These are phyloP conservation scores for Coenobita brevimanus DNA, from an alignment of 1,140 invertebrate genomes.

Conservation along the genomic window DNA sequence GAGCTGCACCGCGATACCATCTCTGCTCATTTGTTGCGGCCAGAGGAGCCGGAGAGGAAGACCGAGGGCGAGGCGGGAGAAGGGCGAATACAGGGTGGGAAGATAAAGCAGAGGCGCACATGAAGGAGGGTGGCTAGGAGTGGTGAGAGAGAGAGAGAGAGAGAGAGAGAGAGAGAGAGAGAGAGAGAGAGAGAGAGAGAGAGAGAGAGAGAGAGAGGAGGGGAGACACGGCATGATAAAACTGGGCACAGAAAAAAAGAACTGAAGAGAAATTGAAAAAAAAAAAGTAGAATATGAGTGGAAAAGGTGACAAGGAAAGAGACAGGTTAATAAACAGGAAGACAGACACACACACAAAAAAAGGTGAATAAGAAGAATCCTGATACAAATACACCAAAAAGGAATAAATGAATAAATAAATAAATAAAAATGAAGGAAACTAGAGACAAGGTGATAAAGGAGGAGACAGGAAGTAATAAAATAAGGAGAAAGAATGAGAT, in stretches of 20 bases:
- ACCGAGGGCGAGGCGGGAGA: no score
- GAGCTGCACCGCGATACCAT: background rate
- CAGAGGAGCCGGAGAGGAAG: no score
- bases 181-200: background rate
- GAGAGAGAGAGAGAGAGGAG: background rate
- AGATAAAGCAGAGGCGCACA: background rate
- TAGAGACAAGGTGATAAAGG: no score
- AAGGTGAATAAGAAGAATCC: no score
- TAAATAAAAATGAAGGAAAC: no score
- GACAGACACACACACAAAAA: background rate
- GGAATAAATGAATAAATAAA: no score
- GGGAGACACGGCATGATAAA: background rate
- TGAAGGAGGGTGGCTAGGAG: no score
- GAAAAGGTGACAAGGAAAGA: background rate
- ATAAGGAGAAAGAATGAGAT: no score
- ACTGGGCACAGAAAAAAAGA: background rate
- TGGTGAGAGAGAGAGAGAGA: conserved; percentile 40
- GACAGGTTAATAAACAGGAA: background rate
- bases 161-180: conserved; percentile 13
- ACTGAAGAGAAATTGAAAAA: background rate
- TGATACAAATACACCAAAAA: no score
- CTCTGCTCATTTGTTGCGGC: background rate
- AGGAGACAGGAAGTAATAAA: no score
- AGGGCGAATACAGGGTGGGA: conserved; percentile 33
- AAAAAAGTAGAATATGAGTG: background rate